Percentiles rank a stretch among this genome's conserved stretches.
These are phyloP conservation scores for Hypomecis punctinalis DNA, from an alignment of 2,888 invertebrate species.

Conservation along the genomic window DNA sequence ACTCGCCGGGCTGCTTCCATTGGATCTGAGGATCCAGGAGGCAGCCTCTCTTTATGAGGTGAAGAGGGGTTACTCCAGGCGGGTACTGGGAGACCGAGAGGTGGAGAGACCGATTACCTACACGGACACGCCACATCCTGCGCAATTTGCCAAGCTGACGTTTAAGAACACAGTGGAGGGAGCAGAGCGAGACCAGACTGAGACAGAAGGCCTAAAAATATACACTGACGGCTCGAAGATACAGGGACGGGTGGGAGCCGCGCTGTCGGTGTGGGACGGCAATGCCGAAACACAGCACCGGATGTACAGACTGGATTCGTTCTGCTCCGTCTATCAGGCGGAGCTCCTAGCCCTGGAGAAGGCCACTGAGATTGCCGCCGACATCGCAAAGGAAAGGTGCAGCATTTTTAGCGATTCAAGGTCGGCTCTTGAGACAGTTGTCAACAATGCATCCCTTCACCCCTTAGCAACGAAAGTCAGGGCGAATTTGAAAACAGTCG, in stretches of 20 bases:
- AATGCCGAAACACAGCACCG: not conserved
- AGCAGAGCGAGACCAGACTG: too few species aligned
- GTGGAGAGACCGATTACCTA: not conserved
- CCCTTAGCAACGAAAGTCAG: not conserved
- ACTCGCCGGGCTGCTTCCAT: not conserved
- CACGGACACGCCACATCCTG: not conserved
- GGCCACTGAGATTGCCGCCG: not conserved
- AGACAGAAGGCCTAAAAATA: too few species aligned
- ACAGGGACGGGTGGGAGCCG: not conserved
- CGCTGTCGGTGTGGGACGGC: not conserved
- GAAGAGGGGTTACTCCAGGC: not conserved
- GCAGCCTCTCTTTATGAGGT: not conserved
- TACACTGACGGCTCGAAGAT: not conserved
- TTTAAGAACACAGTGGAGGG: too few species aligned
- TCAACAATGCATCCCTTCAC: not conserved
- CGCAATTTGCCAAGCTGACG: too few species aligned
- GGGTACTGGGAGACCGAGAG: not conserved
- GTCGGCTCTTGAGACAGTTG: not conserved
- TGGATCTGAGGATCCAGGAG: not conserved
- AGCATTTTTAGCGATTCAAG: not conserved
- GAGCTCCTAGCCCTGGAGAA: not conserved
- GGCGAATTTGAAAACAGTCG: too few species aligned
- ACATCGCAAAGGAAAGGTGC: not conserved
- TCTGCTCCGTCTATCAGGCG: constrained; percentile 2
- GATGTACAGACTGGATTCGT: not conserved